Conservation (phyloP, 2,113 vertebrate species). For the Daphoenositta chrysoptera region DNA sequence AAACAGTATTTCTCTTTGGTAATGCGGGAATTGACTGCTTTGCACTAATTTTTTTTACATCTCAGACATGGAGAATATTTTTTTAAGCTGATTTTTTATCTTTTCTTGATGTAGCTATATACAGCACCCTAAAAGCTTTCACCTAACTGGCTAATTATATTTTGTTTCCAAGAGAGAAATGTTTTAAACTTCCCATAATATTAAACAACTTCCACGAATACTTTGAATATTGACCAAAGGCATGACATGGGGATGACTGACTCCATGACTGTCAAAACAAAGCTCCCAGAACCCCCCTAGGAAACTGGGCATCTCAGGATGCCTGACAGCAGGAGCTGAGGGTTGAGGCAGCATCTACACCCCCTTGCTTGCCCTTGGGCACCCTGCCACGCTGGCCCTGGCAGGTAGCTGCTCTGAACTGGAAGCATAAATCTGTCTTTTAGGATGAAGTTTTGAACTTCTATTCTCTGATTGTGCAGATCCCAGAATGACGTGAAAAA, state of each 20-base stretch:
- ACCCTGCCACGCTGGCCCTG: rapidly evolving
- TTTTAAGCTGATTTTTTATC: not conserved
- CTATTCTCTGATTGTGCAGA: not conserved
- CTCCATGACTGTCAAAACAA: not conserved
- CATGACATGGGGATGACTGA: rapidly evolving
- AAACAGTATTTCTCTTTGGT: not conserved
- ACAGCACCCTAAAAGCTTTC: not conserved
- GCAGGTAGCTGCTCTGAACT: not conserved
- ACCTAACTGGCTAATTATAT: not conserved
- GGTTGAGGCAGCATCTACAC: not conserved
- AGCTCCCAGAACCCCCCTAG: not conserved
- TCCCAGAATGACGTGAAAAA: not conserved
- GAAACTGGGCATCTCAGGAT: not conserved
- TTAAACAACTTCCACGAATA: not conserved
- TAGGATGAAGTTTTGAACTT: not conserved
- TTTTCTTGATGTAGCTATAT: not conserved
- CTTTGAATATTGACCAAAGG: not conserved
- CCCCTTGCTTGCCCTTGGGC: not conserved
- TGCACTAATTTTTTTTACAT: not conserved
- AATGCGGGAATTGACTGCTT: not conserved
- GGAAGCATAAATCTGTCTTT: not conserved
- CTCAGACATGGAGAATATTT: not conserved
- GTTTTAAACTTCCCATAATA: not conserved
- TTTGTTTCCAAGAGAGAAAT: not conserved
- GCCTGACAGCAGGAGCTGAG: not conserved